Conservation (phyloP, 2,888 invertebrate species). For the Mechanitis messenoides region DNA sequence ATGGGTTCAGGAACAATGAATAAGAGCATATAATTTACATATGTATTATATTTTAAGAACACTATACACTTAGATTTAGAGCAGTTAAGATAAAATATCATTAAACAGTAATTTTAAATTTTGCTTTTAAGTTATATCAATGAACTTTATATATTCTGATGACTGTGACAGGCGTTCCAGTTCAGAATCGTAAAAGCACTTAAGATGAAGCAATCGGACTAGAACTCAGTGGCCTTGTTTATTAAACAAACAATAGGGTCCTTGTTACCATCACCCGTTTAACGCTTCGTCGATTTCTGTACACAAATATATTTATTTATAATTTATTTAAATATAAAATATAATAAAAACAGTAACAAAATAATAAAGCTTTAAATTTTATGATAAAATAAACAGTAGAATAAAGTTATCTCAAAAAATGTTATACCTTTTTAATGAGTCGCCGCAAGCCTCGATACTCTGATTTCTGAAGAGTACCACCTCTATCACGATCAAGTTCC, state of each 20-base stretch:
- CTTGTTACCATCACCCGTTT: constrained; percentile 14
- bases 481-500: constrained; percentile 87
- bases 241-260: constrained; percentile 12
- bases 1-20: neutral
- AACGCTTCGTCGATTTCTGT: constrained; percentile 6
- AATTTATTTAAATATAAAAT: neutral
- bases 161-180: constrained; percentile 4
- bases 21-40: neutral
- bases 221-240: constrained; percentile 14
- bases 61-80: no score
- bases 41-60: neutral
- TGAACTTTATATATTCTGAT: no score
- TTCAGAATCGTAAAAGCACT: constrained; percentile 17
- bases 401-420: no score
- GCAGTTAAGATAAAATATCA: no score
- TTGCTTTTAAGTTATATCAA: neutral
- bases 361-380: no score
- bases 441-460: constrained; percentile 89
- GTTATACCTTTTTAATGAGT: constrained; percentile 84
- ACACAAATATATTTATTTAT: constrained; percentile 5
- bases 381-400: no score
- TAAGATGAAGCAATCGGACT: constrained; percentile 15
- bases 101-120: neutral
- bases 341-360: no score
- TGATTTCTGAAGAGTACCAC: constrained; percentile 84